These are phyloP conservation scores for Leptothorax acervorum DNA, from an alignment of 2,888 invertebrate species.

Conservation along the genomic window DNA sequence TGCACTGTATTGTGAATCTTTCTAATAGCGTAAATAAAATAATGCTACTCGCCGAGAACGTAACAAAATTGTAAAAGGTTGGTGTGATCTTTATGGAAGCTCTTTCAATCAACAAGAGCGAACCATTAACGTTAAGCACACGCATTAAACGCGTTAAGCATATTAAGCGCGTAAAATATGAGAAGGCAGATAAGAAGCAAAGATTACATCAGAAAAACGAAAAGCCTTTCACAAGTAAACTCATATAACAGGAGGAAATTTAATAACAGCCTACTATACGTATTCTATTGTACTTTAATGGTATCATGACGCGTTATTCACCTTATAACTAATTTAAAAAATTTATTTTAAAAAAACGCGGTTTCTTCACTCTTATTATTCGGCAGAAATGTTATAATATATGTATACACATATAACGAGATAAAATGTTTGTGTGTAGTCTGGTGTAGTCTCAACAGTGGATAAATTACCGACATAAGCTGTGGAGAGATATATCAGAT, in stretches of 20 bases:
- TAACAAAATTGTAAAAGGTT: not conserved
- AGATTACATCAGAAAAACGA: not conserved
- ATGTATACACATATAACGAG: too few species aligned
- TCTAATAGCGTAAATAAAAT: not conserved
- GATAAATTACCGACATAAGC: constrained; percentile 78
- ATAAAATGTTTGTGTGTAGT: not conserved
- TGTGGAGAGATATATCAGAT: constrained; percentile 30
- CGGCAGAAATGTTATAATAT: not conserved
- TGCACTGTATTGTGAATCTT: too few species aligned
- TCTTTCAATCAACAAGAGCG: not conserved
- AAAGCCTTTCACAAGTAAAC: not conserved
- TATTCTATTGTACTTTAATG: not conserved
- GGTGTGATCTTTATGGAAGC: not conserved
- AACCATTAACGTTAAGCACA: too few species aligned
- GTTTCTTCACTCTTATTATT: constrained; percentile 5
- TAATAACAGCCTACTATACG: not conserved
- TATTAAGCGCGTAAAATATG: not conserved
- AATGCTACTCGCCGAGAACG: not conserved
- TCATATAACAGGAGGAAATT: not conserved
- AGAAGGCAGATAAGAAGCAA: not conserved
- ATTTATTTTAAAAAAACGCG: not conserved
- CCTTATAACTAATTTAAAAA: not conserved
- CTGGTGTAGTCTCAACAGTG: constrained; percentile 50
- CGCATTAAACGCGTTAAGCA: not conserved
- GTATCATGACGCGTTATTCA: not conserved